Evolutionary conservation across 2,113 vertebrate species (phyloP).

Genomic region (Gnathonemus longibarbis): DNA sequence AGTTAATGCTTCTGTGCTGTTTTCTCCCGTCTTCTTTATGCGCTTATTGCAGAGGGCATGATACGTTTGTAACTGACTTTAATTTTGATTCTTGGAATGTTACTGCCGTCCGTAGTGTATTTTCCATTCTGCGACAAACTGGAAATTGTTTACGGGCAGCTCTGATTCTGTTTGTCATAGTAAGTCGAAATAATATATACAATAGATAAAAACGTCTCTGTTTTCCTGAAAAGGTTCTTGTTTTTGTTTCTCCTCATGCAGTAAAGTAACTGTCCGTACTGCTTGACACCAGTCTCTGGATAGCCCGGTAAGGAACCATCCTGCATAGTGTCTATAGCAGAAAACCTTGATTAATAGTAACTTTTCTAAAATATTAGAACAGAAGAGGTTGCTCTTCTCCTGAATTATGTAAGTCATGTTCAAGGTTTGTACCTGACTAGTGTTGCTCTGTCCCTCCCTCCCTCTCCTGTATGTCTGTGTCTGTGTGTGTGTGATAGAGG

Average conservation of each 20-base stretch:
- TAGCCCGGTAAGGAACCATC: slow-evolving; percentile 44
- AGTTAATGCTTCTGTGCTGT: background rate
- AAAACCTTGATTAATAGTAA: background rate
- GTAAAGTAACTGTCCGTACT: slow-evolving; percentile 12
- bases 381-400: background rate
- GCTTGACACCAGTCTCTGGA: slow-evolving; percentile 42
- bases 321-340: background rate
- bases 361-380: background rate
- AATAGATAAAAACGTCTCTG: background rate
- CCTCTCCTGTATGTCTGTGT: background rate
- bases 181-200: background rate
- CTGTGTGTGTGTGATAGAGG: slow-evolving; percentile 20
- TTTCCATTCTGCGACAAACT: background rate
- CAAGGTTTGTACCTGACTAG: background rate
- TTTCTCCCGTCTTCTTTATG: background rate
- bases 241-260: background rate
- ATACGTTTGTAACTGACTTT: background rate
- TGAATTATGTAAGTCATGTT: background rate
- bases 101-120: background rate
- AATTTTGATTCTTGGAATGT: background rate
- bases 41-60: background rate
- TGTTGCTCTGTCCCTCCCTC: background rate
- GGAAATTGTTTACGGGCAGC: background rate
- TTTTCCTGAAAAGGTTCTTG: background rate
- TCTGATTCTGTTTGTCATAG: background rate